Evolutionary conservation across 2,113 vertebrate genomes (phyloP), one percentile per base, ranked within the genome.

Genomic region (Mohoua ochrocephala): DNA sequence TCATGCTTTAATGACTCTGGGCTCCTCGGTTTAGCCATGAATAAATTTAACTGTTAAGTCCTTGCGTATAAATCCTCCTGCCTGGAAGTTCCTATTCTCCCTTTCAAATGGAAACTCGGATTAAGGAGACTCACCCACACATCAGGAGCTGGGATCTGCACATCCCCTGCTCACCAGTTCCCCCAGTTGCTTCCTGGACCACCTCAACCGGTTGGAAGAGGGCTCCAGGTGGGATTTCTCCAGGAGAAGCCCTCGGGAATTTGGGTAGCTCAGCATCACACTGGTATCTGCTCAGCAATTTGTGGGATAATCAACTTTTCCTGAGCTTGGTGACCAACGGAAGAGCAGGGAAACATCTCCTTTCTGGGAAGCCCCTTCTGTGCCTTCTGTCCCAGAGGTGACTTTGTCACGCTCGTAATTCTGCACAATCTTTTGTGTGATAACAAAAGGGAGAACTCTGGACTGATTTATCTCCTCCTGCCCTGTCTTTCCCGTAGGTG

Each of bases 1-100:
- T 96, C 96, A 96, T 95, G 93, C 96, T 87, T 95, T 95, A 96
- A 96, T 94, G 96, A 93, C 85, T 96, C 79, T 18, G 52, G 84
- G 68, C 92, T 94, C 73, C 86, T 93, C 95, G 17, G 68, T 93
- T 96, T 90, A 96, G 85, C 95, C 93, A 61, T 47, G 93, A 96
- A 96, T 96, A 96, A 95, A 96, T 96, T 93, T 81, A 91, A 88
- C 96, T 84, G 83, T 81, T 75, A 78, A 92, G 56, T 45, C 92
- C 76, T 92, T 53, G 67, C 3, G 0, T 67, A 47, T 75, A 94
- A 97, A 95, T 94, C 83, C 85, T 92, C 65, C 76, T 39, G 57
- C 33, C 67, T 91, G 53, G 65, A 93, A 89, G 83, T 79, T 89
- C 68, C 73, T 68, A 3, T 68, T 91, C 56, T 81, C 60, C 33